These are phyloP conservation scores for Stichodactyla helianthus DNA, from an alignment of 64 coral and sea anemone species.

Conservation along the genomic window DNA sequence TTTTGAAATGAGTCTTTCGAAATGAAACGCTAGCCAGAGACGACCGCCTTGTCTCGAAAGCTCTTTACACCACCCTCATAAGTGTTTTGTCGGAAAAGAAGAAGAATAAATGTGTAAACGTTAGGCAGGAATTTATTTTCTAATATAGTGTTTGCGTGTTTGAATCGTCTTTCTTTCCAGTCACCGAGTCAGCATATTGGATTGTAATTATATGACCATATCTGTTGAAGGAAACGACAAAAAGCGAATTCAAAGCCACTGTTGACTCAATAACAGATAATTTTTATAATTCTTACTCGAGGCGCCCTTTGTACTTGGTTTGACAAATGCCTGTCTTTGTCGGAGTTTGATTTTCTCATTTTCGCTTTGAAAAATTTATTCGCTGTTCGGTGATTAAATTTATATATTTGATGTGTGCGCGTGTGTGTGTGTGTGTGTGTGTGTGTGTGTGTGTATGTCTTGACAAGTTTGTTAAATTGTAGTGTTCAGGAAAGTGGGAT, in stretches of 20 bases:
- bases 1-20: not conserved
- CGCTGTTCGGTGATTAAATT: not conserved
- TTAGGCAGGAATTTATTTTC: not conserved
- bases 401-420: too few relatives aligned
- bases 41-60: not conserved
- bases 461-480: too few relatives aligned
- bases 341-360: not conserved
- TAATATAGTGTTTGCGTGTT: not conserved
- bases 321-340: not conserved
- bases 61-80: not conserved
- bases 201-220: too few relatives aligned
- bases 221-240: not conserved
- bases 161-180: not conserved
- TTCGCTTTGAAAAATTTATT: not conserved
- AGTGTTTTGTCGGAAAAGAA: not conserved
- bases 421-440: too few relatives aligned
- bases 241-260: not conserved
- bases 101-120: not conserved
- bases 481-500: too few relatives aligned
- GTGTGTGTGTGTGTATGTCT: too few relatives aligned
- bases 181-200: not conserved
- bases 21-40: not conserved
- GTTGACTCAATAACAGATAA: not conserved
- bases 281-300: not conserved
- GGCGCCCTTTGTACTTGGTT: not conserved